Conservation (phyloP, 2,888 invertebrate species). For the Altica lythri region DNA sequence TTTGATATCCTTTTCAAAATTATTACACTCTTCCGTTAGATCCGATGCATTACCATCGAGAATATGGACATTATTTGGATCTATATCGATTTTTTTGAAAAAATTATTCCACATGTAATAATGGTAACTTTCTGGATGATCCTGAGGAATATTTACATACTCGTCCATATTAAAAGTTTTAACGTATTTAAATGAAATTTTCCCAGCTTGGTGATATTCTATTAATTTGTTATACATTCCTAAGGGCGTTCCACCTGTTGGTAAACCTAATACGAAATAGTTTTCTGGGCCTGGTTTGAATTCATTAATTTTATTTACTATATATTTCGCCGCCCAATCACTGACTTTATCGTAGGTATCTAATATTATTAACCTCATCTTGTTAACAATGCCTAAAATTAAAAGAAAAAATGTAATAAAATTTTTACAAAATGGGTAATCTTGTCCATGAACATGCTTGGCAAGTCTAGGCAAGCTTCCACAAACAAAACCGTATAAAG, state of each 20-base stretch:
- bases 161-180: constrained; percentile 99
- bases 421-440: too few relatives aligned
- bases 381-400: too few relatives aligned
- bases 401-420: too few relatives aligned
- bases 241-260: constrained; percentile 78
- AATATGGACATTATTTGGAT: constrained; percentile 85
- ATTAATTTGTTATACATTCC: constrained; percentile 91
- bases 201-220: constrained; percentile 79
- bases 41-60: constrained; percentile 87
- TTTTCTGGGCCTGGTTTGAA: constrained; percentile 67
- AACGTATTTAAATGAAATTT: constrained; percentile 89
- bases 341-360: not conserved
- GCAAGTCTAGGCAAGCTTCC: too few relatives aligned
- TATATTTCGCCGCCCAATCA: constrained; percentile 95
- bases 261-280: constrained; percentile 92
- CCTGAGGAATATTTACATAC: constrained; percentile 87
- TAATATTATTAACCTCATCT: constrained; percentile 4
- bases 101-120: constrained; percentile 96
- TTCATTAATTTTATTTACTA: constrained; percentile 75
- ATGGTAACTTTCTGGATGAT: constrained; percentile 94
- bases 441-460: too few relatives aligned
- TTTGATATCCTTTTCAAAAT: constrained; percentile 79
- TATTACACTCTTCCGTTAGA: constrained; percentile 77
- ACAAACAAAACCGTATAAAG: too few relatives aligned
- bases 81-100: constrained; percentile 94